phyloP scores from a whole-genome alignment of 2,888 invertebrate genomes.

The Ichneumoninae sp. region DNA sequence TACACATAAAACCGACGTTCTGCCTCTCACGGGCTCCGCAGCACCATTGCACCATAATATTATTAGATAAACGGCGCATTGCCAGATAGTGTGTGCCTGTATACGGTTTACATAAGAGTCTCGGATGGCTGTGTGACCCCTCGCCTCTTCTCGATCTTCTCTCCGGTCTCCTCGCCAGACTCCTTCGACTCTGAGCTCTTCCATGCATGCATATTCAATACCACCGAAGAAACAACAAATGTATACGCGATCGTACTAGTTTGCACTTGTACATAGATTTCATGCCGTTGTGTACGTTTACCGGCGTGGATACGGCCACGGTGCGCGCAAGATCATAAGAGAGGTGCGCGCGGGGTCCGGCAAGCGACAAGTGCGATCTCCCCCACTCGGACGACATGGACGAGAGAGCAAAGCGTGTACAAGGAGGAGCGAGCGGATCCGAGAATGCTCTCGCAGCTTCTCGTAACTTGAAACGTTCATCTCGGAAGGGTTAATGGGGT shows the following conservation, averaged over 20 bases:
- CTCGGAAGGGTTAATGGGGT: constrained; percentile 80
- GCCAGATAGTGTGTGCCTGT: constrained; percentile 76
- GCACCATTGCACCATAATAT: constrained; percentile 79
- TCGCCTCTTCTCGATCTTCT: constrained; percentile 67
- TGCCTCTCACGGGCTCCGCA: constrained; percentile 71
- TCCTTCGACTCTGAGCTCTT: constrained; percentile 56
- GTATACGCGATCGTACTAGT: constrained; percentile 21
- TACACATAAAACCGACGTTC: constrained; percentile 33
- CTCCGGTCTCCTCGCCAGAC: constrained; percentile 55
- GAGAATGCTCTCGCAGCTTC: constrained; percentile 62
- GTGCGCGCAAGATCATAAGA: constrained; percentile 24
- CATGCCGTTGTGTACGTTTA: no score
- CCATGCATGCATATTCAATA: constrained; percentile 23
- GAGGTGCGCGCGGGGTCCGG: constrained; percentile 65
- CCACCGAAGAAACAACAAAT: background rate
- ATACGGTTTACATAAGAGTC: constrained; percentile 79
- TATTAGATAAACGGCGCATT: constrained; percentile 80
- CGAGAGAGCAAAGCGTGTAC: constrained; percentile 3
- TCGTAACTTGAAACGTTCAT: constrained; percentile 73
- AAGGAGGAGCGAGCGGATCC: constrained; percentile 19
- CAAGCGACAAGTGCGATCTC: constrained; percentile 77
- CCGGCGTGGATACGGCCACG: background rate
- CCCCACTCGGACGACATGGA: constrained; percentile 8
- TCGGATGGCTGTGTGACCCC: constrained; percentile 73
- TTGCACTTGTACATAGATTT: constrained; percentile 13